Conservation (phyloP, 2,888 invertebrate species). For the Mycogona germanica region DNA sequence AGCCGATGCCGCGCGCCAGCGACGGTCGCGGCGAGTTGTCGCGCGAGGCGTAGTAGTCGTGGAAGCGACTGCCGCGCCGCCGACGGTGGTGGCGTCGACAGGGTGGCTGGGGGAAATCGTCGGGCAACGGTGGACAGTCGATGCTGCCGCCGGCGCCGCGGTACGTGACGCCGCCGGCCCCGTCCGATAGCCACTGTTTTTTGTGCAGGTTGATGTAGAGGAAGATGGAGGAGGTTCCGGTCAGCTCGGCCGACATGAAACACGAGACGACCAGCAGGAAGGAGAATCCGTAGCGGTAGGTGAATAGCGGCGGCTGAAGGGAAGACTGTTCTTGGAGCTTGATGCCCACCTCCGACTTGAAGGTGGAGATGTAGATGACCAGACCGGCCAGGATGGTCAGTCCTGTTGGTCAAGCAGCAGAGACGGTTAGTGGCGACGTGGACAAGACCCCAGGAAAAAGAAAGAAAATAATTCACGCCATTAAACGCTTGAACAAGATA, state of each 20-base stretch:
- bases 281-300: slow-evolving; percentile 76
- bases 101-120: slow-evolving; percentile 17
- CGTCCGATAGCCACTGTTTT: slow-evolving; percentile 19
- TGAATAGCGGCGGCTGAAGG: slow-evolving; percentile 64
- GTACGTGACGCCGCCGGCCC: slow-evolving; percentile 4
- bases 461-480: no score
- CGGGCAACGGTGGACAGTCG: slow-evolving; percentile 9
- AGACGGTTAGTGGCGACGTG: no score
- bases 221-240: slow-evolving; percentile 75
- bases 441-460: no score
- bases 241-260: slow-evolving; percentile 68
- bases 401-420: slow-evolving; percentile 50
- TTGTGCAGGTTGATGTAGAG: slow-evolving; percentile 65
- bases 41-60: slow-evolving; percentile 9
- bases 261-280: slow-evolving; percentile 75
- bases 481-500: no score
- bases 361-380: slow-evolving; percentile 84
- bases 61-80: slow-evolving; percentile 8
- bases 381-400: slow-evolving; percentile 78
- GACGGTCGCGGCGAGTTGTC: slow-evolving; percentile 20
- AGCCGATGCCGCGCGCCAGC: neutral
- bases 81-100: slow-evolving; percentile 23
- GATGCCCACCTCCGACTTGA: slow-evolving; percentile 80
- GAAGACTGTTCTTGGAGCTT: slow-evolving; percentile 69
- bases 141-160: no score